Evolutionary conservation across 2,888 invertebrate genomes (phyloP).

Genomic region (Apeira syringaria): DNA sequence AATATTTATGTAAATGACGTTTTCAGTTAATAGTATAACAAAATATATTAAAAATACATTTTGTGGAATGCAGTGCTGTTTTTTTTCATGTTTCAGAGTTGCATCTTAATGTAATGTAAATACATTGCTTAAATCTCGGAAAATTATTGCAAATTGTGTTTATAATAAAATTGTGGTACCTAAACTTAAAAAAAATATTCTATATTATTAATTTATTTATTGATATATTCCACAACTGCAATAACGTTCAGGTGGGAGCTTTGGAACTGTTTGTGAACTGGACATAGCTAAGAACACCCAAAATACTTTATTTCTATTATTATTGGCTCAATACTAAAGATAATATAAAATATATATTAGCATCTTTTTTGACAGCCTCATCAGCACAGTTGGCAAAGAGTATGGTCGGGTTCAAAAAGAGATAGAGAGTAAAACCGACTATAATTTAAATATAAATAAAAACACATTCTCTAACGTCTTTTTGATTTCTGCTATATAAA

Average conservation of each 20-base stretch:
- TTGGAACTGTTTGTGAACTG: slow-evolving; percentile 37
- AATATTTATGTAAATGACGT: slow-evolving; percentile 24
- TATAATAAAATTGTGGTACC: slow-evolving; percentile 44
- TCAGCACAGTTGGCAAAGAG: no score
- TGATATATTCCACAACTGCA: slow-evolving; percentile 43
- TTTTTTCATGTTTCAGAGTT: slow-evolving; percentile 38
- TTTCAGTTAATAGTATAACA: slow-evolving; percentile 13
- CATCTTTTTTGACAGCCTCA: no score
- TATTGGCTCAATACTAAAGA: no score
- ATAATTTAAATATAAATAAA: no score
- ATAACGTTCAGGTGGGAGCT: slow-evolving; percentile 43
- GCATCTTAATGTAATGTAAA: slow-evolving; percentile 30
- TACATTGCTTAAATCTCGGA: slow-evolving; percentile 34
- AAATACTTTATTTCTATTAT: no score
- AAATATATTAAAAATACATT: slow-evolving; percentile 50
- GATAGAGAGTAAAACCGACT: no score
- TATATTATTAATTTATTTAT: slow-evolving; percentile 22
- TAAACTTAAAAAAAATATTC: slow-evolving; percentile 33
- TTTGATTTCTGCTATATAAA: no score
- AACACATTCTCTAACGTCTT: no score
- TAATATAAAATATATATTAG: no score
- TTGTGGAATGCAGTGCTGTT: slow-evolving; percentile 67
- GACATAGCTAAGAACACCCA: no score
- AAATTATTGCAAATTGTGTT: slow-evolving; percentile 53
- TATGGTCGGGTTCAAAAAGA: no score